Base-by-base conservation (phyloP, 2,113 vertebrate genomes). In the Calyptommatus sinebrachiatus region DNA sequence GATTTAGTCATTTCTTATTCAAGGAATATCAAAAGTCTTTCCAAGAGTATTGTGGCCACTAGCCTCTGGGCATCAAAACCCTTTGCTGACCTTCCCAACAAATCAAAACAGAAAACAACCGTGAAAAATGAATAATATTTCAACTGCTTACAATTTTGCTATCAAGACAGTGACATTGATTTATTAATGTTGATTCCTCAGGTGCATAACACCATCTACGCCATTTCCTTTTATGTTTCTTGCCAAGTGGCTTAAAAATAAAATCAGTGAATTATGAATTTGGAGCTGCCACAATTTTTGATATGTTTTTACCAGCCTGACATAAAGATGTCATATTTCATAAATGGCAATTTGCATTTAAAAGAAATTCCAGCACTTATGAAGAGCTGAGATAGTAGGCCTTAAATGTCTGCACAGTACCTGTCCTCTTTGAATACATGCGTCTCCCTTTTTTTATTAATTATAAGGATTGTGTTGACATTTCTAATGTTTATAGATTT, bases 171-270 rank as follows among this genome's bases (percentile, higher is more conserved):
- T 84, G 57, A 72, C 61, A 85, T 20, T 85, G 62, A 83, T 88
- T 84, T 87, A 84, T 85, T 90, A 85, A 87, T 87, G 87, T 35
- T 85, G 45, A 87, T 91, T 89, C 84, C 62, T 78, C 83, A 78
- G 62, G 20, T 79, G 50, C 31, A 73, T 66, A 84, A 22, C 61
- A 79, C 62, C 88, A 61, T 76, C 20, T 14, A 62, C 84, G 60
- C 7, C 76, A 71, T 84, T 84, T 89, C 62, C 31, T 66, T 83
- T 74, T 80, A 28, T 18, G 81, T 88, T 86, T 9, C 83, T 88
- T 85, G 24, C 73, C 80, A 83, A 89, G 26, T 24, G 81, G 29
- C 61, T 87, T 70, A 83, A 90, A 81, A 88, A 81, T 81, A 83
- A 88, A 88, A 86, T 71, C 22, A 26, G 26, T 82, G 29, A 89